phyloP scores from a whole-genome alignment of 2,113 vertebrate genomes.

The Stegostoma tigrinum region DNA sequence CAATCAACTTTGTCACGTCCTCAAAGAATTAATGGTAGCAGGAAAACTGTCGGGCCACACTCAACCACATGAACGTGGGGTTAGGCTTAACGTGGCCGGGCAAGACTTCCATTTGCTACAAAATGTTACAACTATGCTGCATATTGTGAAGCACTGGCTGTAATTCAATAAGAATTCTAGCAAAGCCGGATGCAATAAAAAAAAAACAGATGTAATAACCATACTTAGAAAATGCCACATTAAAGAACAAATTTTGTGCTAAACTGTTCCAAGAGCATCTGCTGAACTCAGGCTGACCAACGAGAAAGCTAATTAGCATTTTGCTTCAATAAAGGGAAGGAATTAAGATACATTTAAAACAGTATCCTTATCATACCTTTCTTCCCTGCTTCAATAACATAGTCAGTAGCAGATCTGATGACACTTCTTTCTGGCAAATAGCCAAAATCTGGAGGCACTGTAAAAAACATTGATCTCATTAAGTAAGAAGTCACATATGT shows the following conservation, averaged over 20 bases:
- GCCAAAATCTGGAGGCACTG: constrained; percentile 86
- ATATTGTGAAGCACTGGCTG: background rate
- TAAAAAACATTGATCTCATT: constrained; percentile 45
- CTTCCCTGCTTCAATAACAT: constrained; percentile 72
- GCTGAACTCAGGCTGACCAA: background rate
- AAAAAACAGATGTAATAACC: too few relatives aligned
- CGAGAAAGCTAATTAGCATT: background rate
- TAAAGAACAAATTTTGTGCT: background rate
- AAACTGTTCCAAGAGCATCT: background rate
- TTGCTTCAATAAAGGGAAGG: background rate
- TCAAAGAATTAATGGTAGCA: too few relatives aligned
- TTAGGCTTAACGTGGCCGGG: background rate
- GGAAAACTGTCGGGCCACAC: background rate
- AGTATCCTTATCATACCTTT: constrained; percentile 62
- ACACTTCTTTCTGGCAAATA: constrained; percentile 86
- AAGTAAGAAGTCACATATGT: constrained; percentile 40
- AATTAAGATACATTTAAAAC: background rate
- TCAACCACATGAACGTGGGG: too few relatives aligned
- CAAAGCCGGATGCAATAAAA: background rate
- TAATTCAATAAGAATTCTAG: background rate
- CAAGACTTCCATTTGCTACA: background rate
- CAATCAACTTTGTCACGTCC: too few relatives aligned
- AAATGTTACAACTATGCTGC: background rate
- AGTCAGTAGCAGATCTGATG: constrained; percentile 69
- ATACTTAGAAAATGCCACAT: background rate